phyloP scores from a whole-genome alignment of 2,113 vertebrate species.

The Sylvia atricapilla region DNA sequence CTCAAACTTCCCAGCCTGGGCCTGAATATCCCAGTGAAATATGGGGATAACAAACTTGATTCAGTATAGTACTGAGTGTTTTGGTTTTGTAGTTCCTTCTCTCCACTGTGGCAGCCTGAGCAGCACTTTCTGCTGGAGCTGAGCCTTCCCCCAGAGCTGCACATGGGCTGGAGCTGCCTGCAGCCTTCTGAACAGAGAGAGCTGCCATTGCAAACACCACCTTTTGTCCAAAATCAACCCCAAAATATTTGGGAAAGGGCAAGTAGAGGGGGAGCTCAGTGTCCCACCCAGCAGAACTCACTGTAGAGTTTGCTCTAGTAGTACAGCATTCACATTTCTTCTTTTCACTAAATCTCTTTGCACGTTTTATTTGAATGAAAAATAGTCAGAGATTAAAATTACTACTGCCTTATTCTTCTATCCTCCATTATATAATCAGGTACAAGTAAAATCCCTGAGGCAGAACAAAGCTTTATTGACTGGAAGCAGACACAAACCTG shows the following conservation, averaged over 20 bases:
- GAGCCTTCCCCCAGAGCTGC: not conserved
- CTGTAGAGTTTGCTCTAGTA: not conserved
- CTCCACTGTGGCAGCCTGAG: not conserved
- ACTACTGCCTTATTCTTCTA: constrained; percentile 20
- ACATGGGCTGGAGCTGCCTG: not conserved
- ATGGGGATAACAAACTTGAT: not conserved
- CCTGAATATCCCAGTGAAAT: not conserved
- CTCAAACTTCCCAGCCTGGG: not conserved
- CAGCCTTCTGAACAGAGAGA: not conserved
- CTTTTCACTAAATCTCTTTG: not conserved
- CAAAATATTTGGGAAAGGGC: not conserved
- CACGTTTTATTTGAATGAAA: constrained; percentile 22
- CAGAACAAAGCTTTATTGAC: constrained; percentile 63
- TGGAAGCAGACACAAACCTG: constrained; percentile 52
- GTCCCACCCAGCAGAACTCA: not conserved
- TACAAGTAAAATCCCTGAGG: constrained; percentile 56
- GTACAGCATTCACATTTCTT: not conserved
- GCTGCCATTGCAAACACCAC: not conserved
- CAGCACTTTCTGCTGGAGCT: not conserved
- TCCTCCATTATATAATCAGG: constrained; percentile 39
- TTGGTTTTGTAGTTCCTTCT: not conserved
- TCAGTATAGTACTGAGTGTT: not conserved
- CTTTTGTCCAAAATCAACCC: not conserved
- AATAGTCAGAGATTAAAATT: constrained; percentile 38
- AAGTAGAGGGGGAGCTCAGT: not conserved